Evolutionary conservation across 2,888 invertebrate species (phyloP).

Genomic region (Pachliopta kotzebuea): DNA sequence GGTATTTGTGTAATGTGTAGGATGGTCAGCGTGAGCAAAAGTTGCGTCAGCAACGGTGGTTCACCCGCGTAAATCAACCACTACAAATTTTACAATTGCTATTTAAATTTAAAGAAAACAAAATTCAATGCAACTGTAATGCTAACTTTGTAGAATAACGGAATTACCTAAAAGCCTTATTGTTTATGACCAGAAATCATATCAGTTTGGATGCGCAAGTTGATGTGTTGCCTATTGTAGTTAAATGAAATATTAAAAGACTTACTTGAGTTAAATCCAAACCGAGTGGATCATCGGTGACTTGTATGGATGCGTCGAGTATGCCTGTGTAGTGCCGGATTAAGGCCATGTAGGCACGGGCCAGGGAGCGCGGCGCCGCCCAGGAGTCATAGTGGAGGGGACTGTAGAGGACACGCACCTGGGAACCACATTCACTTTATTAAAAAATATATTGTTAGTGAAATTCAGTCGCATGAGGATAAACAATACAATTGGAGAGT

Average conservation of each 20-base stretch:
- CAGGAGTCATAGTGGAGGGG: conserved; percentile 56
- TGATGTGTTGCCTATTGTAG: too few species aligned
- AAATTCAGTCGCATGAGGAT: too few species aligned
- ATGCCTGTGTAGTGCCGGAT: conserved; percentile 52
- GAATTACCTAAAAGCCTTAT: too few species aligned
- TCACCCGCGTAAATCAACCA: conserved; percentile 43
- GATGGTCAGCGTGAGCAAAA: conserved; percentile 59
- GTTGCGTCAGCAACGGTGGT: conserved; percentile 57
- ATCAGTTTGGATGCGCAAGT: too few species aligned
- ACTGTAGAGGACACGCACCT: conserved; percentile 61
- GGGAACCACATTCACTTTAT: conserved; percentile 13
- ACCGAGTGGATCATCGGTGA: conserved; percentile 52
- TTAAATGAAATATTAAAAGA: too few species aligned
- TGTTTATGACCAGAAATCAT: too few species aligned
- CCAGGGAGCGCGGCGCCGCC: conserved; percentile 58
- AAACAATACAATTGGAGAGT: too few species aligned
- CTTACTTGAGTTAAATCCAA: neutral
- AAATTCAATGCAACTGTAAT: too few species aligned
- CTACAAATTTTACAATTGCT: conserved; percentile 40
- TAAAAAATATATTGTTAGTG: too few species aligned
- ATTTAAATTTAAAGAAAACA: too few species aligned
- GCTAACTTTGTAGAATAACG: too few species aligned
- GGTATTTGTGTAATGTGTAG: conserved; percentile 63
- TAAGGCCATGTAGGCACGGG: conserved; percentile 57
- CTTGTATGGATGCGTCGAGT: conserved; percentile 54